Evolutionary conservation across 2,888 invertebrate genomes (phyloP).

Genomic region (Morpho achilles): DNA sequence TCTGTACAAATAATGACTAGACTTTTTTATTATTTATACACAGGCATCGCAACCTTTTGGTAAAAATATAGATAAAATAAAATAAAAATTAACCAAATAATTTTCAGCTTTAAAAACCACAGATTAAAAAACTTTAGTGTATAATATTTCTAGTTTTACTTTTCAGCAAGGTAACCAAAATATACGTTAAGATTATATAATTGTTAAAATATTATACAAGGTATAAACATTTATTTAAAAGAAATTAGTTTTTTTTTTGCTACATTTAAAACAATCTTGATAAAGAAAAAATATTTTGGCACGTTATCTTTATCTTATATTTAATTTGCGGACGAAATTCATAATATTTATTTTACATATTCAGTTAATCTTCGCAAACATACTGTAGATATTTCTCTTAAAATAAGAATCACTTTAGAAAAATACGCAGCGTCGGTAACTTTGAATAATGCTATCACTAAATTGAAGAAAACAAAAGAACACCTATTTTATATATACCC

Average conservation of each 20-base stretch:
- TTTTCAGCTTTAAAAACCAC: slow-evolving; percentile 10
- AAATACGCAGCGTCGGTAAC: slow-evolving; percentile 26
- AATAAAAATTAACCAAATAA: slow-evolving; percentile 27
- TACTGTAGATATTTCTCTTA: slow-evolving; percentile 13
- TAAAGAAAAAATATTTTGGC: slow-evolving; percentile 29
- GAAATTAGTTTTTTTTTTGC: too few relatives aligned
- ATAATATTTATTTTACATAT: slow-evolving; percentile 19
- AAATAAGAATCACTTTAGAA: slow-evolving; percentile 15
- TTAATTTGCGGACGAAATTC: slow-evolving; percentile 29
- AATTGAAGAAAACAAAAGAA: neutral
- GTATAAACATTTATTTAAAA: too few relatives aligned
- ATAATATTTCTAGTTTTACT: too few relatives aligned
- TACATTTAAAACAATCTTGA: slow-evolving; percentile 10
- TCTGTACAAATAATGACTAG: slow-evolving; percentile 76
- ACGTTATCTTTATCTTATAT: slow-evolving; percentile 30
- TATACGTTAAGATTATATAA: too few relatives aligned
- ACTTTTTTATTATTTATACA: slow-evolving; percentile 31
- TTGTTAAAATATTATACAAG: too few relatives aligned
- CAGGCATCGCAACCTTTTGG: slow-evolving; percentile 32
- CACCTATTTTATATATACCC: slow-evolving; percentile 10
- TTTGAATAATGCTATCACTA: slow-evolving; percentile 23
- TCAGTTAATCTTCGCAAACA: slow-evolving; percentile 18
- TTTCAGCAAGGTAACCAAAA: too few relatives aligned
- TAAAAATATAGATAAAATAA: slow-evolving; percentile 16
- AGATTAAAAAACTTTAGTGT: slow-evolving; percentile 3